phyloP scores from a whole-genome alignment of 2,888 invertebrate species.

The Pandemis corylana region DNA sequence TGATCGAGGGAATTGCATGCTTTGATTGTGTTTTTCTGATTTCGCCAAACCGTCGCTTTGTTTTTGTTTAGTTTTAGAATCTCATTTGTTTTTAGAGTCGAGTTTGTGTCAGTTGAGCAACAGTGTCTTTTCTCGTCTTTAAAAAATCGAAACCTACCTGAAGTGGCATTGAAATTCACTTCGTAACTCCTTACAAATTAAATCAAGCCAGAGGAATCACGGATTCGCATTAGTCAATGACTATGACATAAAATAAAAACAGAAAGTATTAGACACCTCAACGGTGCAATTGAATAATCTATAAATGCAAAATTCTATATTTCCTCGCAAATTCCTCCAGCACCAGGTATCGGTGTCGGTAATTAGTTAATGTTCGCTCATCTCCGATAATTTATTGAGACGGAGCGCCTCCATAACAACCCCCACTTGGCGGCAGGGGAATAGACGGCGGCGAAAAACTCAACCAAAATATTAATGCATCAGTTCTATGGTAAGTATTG shows the following conservation, averaged over 20 bases:
- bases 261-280: background rate
- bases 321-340: constrained; percentile 42
- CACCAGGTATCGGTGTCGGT: constrained; percentile 76
- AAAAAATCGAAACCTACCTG: too few species aligned
- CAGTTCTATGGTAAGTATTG: constrained; percentile 77
- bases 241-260: too few species aligned
- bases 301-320: constrained; percentile 15
- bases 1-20: constrained; percentile 50
- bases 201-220: too few species aligned
- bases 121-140: too few species aligned
- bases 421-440: constrained; percentile 66
- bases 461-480: constrained; percentile 84
- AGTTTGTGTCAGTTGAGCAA: background rate
- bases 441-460: constrained; percentile 82
- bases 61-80: constrained; percentile 15
- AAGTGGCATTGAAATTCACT: too few species aligned
- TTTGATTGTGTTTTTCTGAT: constrained; percentile 42
- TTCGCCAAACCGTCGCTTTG: constrained; percentile 22
- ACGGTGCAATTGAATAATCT: background rate
- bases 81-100: background rate
- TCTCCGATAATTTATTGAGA: constrained; percentile 84
- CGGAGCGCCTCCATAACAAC: constrained; percentile 67
- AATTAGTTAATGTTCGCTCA: constrained; percentile 84
- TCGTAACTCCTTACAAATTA: too few species aligned
- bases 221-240: too few species aligned